A percentile compares a stretch with the other conserved stretches of the same genome.
These are phyloP conservation scores for Diadumene lineata DNA, from an alignment of 92 coral and sea anemone genomes.

Conservation along the genomic window DNA sequence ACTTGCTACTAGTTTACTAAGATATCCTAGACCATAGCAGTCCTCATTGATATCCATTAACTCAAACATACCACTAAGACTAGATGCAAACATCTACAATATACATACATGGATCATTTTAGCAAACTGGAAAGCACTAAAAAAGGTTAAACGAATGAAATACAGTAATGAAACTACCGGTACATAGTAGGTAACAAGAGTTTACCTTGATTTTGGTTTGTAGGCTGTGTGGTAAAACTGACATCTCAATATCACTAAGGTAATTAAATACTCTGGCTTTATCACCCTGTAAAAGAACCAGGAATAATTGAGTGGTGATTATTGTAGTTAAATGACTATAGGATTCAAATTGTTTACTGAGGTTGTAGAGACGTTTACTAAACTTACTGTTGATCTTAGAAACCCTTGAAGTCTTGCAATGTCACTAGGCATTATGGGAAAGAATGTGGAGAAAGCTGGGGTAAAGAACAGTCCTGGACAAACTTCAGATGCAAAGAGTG, in stretches of 20 bases:
- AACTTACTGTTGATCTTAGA: constrained; percentile 69
- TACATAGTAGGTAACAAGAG: background rate
- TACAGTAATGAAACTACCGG: background rate
- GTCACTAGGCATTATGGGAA: constrained; percentile 90
- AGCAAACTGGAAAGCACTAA: background rate
- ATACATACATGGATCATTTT: background rate
- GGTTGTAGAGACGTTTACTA: background rate
- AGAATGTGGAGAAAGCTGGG: constrained; percentile 83
- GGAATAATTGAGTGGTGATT: background rate
- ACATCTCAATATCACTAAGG: constrained; percentile 84
- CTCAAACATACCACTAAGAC: constrained; percentile 90
- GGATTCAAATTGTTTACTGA: background rate
- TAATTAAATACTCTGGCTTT: constrained; percentile 67
- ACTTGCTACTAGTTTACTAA: constrained; percentile 85
- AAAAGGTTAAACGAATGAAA: background rate
- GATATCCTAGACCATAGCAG: constrained; percentile 94
- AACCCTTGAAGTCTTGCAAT: constrained; percentile 82
- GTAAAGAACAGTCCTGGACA: constrained; percentile 83
- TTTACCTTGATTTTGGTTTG: constrained; percentile 88
- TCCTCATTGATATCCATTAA: constrained; percentile 87
- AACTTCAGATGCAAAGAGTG: constrained; percentile 81
- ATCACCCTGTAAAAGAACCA: constrained; percentile 68
- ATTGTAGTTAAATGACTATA: no score
- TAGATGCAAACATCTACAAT: constrained; percentile 92
- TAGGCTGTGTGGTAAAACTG: constrained; percentile 78